Base-by-base conservation (phyloP, 64 coral and sea anemone species). In the Montipora cactus region DNA sequence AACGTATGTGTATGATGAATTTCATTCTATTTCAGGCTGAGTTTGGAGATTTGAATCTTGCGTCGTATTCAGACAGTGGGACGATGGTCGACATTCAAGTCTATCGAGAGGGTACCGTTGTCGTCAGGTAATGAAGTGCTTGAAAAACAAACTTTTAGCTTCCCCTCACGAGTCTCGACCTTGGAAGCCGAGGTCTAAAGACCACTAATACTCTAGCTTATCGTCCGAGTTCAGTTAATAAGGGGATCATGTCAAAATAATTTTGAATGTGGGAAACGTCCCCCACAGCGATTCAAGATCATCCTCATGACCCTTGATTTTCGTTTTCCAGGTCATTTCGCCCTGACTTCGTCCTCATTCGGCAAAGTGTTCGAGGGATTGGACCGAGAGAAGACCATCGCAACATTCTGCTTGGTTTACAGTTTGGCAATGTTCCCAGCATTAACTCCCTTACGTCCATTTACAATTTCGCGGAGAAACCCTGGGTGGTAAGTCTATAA, bases 11-110 rank as follows among this genome's bases (percentile, higher is more conserved):
- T 57, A 8, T 6, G 11, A 37, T 21, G 57, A 21, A 7, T 19
- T 77, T 77, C n/a, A 84, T 52, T 49, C 58, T 49, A 5, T 74
- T 57, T 45, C 78, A 99, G 97, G 94, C 97, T 16, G 88, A 96
- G 79, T 99, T 99, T 91, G 92, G 75, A 64, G 95, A 99, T 66
- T 52, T 99, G 55, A 99, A 99, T 85, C 92, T 99, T 28, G 97
- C 97, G 8, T 96, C 94, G 25, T 99, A 99, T 74, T 99, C 97
- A 1, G 98, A 99, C 53, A 94, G 59, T 19, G 98, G 98, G 13
- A 99, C 98, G 1, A 96, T 99, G 95, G 98, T 99, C 8, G 98
- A 99, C 79, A 99, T 99, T 52, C 98, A 99, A 11, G 98, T 99
- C 13, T 96, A 84, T 45, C 95, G 95, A 3, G 98, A 96, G 44